Conservation (phyloP, 1,140 invertebrate genomes). For the Drosophila ercepeae region DNA sequence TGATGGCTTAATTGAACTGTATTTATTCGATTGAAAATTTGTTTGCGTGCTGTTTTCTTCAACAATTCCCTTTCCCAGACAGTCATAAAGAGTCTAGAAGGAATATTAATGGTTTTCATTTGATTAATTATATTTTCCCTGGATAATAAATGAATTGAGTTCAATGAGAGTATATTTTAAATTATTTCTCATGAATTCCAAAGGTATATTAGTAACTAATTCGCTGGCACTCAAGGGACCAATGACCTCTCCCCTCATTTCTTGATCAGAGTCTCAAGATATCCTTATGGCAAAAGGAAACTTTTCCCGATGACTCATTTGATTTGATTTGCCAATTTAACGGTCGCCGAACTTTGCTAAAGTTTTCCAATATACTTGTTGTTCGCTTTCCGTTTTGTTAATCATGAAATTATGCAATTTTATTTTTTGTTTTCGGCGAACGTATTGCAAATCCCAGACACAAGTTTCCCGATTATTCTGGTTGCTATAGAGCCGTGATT, state of each 20-base stretch:
- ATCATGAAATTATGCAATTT: constrained; percentile 60
- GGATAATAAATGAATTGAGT: background rate
- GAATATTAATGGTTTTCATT: background rate
- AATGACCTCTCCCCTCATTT: background rate
- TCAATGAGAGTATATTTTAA: background rate
- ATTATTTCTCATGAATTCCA: background rate
- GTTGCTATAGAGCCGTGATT: constrained; percentile 42
- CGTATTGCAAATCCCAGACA: constrained; percentile 13
- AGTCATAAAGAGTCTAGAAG: background rate
- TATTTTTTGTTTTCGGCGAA: background rate
- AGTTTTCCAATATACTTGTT: constrained; percentile 25
- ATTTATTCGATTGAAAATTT: constrained; percentile 34
- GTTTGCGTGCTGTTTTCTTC: constrained; percentile 11
- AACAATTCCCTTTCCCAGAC: background rate
- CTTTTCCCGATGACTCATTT: constrained; percentile 60
- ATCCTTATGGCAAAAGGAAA: constrained; percentile 12
- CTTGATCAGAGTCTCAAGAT: background rate
- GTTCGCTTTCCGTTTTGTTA: constrained; percentile 38
- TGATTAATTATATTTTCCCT: background rate
- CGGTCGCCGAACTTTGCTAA: constrained; percentile 60
- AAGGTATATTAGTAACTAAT: constrained; percentile 1
- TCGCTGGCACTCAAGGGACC: constrained; percentile 2
- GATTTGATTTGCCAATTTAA: constrained; percentile 73
- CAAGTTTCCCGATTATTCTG: background rate
- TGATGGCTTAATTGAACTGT: constrained; percentile 21